Evolutionary conservation across 2,888 invertebrate genomes (phyloP).

Genomic region (Seira musarum): DNA sequence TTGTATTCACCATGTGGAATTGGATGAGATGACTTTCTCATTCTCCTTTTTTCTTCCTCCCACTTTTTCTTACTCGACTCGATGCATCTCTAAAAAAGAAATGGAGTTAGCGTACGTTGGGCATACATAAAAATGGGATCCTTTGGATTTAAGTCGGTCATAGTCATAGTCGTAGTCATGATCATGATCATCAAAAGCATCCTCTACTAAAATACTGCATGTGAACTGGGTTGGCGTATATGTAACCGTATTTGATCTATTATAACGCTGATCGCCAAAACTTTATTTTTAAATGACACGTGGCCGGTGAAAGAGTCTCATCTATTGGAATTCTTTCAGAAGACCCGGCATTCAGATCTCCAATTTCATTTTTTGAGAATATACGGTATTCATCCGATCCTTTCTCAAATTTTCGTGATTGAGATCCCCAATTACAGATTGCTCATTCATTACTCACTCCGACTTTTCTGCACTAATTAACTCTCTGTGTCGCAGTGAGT

Average conservation of each 20-base stretch:
- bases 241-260: too few relatives aligned
- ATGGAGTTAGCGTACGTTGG: background rate
- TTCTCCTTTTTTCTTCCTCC: background rate
- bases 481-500: too few relatives aligned
- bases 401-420: too few relatives aligned
- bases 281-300: too few relatives aligned
- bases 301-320: too few relatives aligned
- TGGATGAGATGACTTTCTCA: background rate
- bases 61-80: background rate
- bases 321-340: too few relatives aligned
- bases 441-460: background rate
- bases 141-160: background rate
- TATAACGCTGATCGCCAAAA: too few relatives aligned
- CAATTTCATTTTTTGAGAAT: too few relatives aligned
- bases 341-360: too few relatives aligned
- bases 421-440: constrained; percentile 1
- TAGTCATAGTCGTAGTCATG: background rate
- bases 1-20: background rate
- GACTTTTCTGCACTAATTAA: background rate
- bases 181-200: constrained; percentile 5
- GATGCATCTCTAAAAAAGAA: background rate
- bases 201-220: background rate
- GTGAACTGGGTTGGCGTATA: background rate
- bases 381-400: too few relatives aligned
- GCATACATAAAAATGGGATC: background rate